Evolutionary conservation across 2,888 invertebrate species (phyloP).

Genomic region (Pinctada fucata): DNA sequence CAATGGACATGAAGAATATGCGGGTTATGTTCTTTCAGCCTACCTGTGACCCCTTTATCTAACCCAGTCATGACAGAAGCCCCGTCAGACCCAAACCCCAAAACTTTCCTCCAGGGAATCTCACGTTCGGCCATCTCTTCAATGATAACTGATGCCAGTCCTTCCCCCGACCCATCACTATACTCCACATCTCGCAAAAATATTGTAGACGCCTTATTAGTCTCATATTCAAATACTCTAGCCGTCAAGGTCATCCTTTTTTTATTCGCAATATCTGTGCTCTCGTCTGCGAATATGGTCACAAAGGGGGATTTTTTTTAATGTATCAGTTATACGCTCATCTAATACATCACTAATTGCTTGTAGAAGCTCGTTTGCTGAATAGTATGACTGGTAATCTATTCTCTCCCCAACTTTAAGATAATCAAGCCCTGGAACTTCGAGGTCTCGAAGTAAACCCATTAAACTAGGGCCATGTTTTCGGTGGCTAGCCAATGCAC

Average conservation of each 20-base stretch:
- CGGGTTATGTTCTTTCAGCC: constrained; percentile 30
- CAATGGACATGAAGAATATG: constrained; percentile 40
- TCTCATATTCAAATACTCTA: constrained; percentile 24
- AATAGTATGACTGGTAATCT: constrained; percentile 1
- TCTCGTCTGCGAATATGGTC: constrained; percentile 37
- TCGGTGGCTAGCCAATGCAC: not conserved
- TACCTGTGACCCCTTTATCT: constrained; percentile 32
- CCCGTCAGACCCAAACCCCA: not conserved
- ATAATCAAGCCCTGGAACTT: not conserved
- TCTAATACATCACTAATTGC: constrained; percentile 5
- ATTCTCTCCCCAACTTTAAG: not conserved
- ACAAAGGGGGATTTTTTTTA: constrained; percentile 24
- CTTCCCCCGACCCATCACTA: constrained; percentile 29
- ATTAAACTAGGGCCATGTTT: not conserved
- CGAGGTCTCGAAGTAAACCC: not conserved
- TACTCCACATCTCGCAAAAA: constrained; percentile 30
- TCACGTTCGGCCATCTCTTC: not conserved
- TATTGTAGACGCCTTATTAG: constrained; percentile 14
- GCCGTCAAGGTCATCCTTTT: constrained; percentile 19
- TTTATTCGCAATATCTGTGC: constrained; percentile 35
- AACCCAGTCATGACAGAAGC: constrained; percentile 35
- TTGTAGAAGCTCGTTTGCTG: constrained; percentile 7
- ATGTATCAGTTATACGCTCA: not conserved
- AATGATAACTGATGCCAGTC: not conserved
- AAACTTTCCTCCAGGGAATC: not conserved